These are phyloP conservation scores for Amblyjoppa proteus DNA, from an alignment of 2,888 invertebrate species.

Conservation along the genomic window DNA sequence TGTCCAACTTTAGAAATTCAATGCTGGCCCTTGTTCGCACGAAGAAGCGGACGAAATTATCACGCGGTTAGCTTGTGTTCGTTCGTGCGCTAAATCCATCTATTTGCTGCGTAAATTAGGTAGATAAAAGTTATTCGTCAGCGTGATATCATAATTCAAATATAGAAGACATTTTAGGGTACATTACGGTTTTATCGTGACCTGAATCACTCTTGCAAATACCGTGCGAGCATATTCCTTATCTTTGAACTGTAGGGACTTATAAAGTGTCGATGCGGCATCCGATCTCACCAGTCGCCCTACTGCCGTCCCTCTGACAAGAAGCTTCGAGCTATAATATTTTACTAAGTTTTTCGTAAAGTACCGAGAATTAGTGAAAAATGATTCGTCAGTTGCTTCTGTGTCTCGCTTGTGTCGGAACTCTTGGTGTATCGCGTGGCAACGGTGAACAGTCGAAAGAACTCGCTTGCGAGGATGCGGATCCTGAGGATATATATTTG, in stretches of 20 bases:
- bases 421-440: neutral
- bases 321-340: constrained; percentile 6
- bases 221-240: neutral
- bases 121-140: neutral
- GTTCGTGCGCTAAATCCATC: neutral
- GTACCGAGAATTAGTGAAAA: neutral
- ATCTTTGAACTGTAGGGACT: neutral
- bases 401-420: constrained; percentile 3
- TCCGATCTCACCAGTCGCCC: constrained; percentile 16
- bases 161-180: no score
- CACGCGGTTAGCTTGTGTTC: neutral
- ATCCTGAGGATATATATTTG: constrained; percentile 26
- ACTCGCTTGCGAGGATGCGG: constrained; percentile 22
- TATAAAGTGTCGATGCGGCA: constrained; percentile 4
- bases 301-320: neutral
- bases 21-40: neutral
- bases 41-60: neutral
- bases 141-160: no score
- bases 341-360: neutral
- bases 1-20: neutral
- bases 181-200: neutral
- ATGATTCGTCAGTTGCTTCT: constrained; percentile 28
- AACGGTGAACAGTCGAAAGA: neutral
- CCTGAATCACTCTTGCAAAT: neutral
- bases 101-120: constrained; percentile 44